Base-by-base conservation (phyloP, 2,797 vertebrate genomes). In the Cossypha caffra region DNA sequence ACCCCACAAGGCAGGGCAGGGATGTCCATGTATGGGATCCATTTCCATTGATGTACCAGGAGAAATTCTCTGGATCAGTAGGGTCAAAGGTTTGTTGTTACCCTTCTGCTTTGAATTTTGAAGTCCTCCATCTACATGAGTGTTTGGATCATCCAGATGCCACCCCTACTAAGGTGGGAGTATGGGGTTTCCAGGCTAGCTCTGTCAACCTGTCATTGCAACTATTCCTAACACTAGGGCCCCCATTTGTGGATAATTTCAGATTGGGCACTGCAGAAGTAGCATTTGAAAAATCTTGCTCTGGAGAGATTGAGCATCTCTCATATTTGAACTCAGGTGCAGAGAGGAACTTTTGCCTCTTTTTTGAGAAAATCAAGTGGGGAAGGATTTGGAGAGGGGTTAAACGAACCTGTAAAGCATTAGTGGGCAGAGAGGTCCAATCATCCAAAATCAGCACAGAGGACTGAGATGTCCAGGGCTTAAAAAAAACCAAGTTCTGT, bases 21-120 rank as follows among this genome's bases (percentile, higher is more conserved):
- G 19, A 38, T 38, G 16, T 13, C 59, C 24, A 0, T 2, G 29
- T 5, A 3, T 0, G 2, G 42, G 40, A 52, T 8, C 42, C 15
- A 2, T 21, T 62, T 29, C 66, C 64, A 14, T 18, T 1, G 0
- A 2, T 14, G 19, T 24, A 7, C 37, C 42, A 7, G 68, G 26
- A 76, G 12, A 35, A 80, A 69, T 71, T 28, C 31, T 26, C 24
- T 51, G 75, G 8, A 25, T 16, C 59, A 20, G 16, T 33, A 4
- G 9, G 20, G 6, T n/a, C 67, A 66, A 74, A n/a, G 9, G 2
- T 35, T 57, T 67, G 11, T 26, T 69, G 5, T 51, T 38, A 13
- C 12, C 12, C 11, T 61, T 52, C 52, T 61, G 10, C 73, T 77
- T 16, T 77, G 55, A 11, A 26, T 85, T 95, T 78, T 68, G 21